Evolutionary conservation across 2,888 invertebrate species (phyloP).

Genomic region (Ctenicera cuprea): DNA sequence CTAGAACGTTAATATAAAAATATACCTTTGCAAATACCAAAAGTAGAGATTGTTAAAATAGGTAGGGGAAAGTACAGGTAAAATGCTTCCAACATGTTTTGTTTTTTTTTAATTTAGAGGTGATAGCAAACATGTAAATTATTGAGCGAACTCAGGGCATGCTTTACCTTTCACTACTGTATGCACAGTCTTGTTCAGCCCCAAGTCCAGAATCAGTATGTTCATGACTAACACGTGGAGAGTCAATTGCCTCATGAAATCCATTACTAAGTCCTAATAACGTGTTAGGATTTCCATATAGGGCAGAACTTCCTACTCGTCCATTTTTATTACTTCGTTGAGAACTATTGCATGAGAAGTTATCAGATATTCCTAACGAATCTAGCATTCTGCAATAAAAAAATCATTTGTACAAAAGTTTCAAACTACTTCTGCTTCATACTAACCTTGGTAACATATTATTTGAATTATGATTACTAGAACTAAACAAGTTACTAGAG

Average conservation of each 20-base stretch:
- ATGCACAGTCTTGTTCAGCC: slow-evolving; percentile 85
- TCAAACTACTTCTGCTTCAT: neutral
- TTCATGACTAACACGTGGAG: slow-evolving; percentile 79
- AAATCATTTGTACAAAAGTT: slow-evolving; percentile 1
- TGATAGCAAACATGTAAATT: no score
- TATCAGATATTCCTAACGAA: slow-evolving; percentile 58
- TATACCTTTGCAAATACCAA: no score
- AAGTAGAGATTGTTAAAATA: no score
- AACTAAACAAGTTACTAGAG: slow-evolving; percentile 59
- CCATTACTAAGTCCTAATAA: slow-evolving; percentile 61
- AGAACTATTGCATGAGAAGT: slow-evolving; percentile 57
- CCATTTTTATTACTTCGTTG: slow-evolving; percentile 57
- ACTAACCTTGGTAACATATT: slow-evolving; percentile 60
- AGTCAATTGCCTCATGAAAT: slow-evolving; percentile 60
- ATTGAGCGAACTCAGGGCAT: no score
- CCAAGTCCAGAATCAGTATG: slow-evolving; percentile 87
- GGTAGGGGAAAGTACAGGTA: no score
- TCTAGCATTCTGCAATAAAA: slow-evolving; percentile 62
- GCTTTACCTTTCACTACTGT: slow-evolving; percentile 80
- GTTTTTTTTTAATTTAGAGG: no score
- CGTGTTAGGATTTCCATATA: slow-evolving; percentile 64
- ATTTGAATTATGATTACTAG: slow-evolving; percentile 58
- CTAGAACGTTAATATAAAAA: no score
- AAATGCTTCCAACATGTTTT: no score
- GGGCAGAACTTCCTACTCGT: slow-evolving; percentile 61